Percentiles rank a stretch among this genome's conserved stretches.
These are phyloP conservation scores for Plebejus anna DNA, from an alignment of 2,888 invertebrate species.

Conservation along the genomic window DNA sequence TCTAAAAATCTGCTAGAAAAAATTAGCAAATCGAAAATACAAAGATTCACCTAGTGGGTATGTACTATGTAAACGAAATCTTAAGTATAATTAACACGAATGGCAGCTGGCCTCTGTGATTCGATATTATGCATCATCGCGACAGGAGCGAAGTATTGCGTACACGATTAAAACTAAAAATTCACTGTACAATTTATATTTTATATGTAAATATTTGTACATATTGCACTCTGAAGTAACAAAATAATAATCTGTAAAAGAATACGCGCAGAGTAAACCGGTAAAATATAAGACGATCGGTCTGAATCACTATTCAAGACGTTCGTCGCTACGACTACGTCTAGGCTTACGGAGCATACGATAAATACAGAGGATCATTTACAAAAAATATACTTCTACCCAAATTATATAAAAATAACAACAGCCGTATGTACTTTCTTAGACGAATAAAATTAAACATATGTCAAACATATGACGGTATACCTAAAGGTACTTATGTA, in stretches of 20 bases:
- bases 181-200: constrained; percentile 77
- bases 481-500: constrained; percentile 76
- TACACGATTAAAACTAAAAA: constrained; percentile 78
- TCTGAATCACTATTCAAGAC: constrained; percentile 75
- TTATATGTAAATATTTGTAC: constrained; percentile 84
- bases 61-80: constrained; percentile 72
- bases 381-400: constrained; percentile 79
- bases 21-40: constrained; percentile 78
- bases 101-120: constrained; percentile 63
- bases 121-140: constrained; percentile 74
- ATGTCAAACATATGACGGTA: constrained; percentile 79
- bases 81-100: constrained; percentile 75
- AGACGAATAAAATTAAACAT: constrained; percentile 80
- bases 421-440: constrained; percentile 80
- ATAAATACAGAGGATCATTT: constrained; percentile 79
- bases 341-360: constrained; percentile 77
- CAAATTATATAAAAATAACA: constrained; percentile 81
- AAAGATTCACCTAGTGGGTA: constrained; percentile 72
- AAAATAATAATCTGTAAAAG: constrained; percentile 73
- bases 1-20: constrained; percentile 76
- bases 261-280: constrained; percentile 66
- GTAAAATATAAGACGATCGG: constrained; percentile 68
- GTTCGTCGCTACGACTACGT: constrained; percentile 68
- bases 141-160: constrained; percentile 71
- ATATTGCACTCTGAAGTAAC: constrained; percentile 85